Evolutionary conservation across 2,888 invertebrate genomes (phyloP), one percentile per base, ranked within the genome.

Genomic region (Spodoptera exigua): DNA sequence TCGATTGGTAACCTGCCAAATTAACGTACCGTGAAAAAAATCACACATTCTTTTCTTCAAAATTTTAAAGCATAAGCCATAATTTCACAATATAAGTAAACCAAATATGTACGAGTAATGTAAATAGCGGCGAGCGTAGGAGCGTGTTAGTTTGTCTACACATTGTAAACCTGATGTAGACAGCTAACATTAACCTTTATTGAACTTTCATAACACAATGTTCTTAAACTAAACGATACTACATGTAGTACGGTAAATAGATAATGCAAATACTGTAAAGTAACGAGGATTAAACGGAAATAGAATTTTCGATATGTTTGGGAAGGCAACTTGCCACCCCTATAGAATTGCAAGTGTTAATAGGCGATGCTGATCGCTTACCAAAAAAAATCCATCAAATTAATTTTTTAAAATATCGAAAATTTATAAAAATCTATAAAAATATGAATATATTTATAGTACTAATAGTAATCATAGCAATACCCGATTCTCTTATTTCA

Each of bases 61-160:
- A 21, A 34, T 52, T 48, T 74, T 63, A 57, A 74, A 70, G 70
- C 58, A 34, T 17, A 55, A 39, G 57, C 45, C 44, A 58, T 69
- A 58, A 61, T 69, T 69, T 43, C 27, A 37, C 59, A 56, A 54
- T 71, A 58, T 60, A 63, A 70, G 44, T 48, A 70, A 71, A 61
- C 54, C 44, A 61, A 68, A 55, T 60, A 74, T 57, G 37, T n/a
- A n/a, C n/a, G n/a, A n/a, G n/a, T 58, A 43, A 70, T 52, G 47
- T 60, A 74, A 70, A 71, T 63, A 74, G 9, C 43, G 17, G 13
- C 3, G 45, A 47, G 45, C 32, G 18, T 48, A 21, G 39, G 1
- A 51, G 49, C 46, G 41, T 32, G 47, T 74, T 51, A 54, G 36
- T 18, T n/a, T 63, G 39, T 43, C 46, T 62, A 69, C 52, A 70